Base-by-base conservation (phyloP, 2,113 vertebrate genomes). In the Prunella himalayana region DNA sequence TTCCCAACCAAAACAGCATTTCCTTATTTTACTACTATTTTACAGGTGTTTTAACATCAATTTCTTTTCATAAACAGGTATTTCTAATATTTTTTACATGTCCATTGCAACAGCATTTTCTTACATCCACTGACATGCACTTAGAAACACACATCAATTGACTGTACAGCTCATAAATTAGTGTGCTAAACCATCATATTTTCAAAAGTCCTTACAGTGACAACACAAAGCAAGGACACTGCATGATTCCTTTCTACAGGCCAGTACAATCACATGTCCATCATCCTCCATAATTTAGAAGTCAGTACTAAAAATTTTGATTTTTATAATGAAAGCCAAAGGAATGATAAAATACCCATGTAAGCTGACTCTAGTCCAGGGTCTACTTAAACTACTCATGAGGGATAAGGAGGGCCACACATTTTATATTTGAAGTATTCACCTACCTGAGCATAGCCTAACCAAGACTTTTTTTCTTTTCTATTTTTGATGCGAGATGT, bases 401-500 rank as follows among this genome's bases (percentile, higher is more conserved):
- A 81, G 11, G 5, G 25, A 72, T 35, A 3, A 14, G 15, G 28
- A 10, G 17, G 12, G 30, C 12, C 0, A 1, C 9, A 37, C 0
- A 1, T 86, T 54, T 76, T 37, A 83, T 42, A 22, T 59, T 91
- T 53, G 54, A 63, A 45, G 39, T 63, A 85, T 89, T 95, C 30
- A 92, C 97, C 33, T 98, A 99, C 99, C 99, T 99, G 99, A 98
- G 99, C 99, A 92, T 99, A 99, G 70, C 99, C 99, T 97, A 99
- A 98, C 99, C 99, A 99, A 90, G 99, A 99, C 49, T 99, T 99
- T 95, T 99, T 99, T 95, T 99, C 99, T 97, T 98, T 99, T 95
- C 99, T 98, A 97, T 99, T 99, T 98, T 99, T 98, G 97, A 99
- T 99, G 75, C 99, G 99, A 72, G 99, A 99, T 47, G 99, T 99